Percentiles rank a stretch among this genome's conserved stretches.
Evolutionary conservation across 2,888 invertebrate species (phyloP).

Genomic region (Pherbina coryleti): DNA sequence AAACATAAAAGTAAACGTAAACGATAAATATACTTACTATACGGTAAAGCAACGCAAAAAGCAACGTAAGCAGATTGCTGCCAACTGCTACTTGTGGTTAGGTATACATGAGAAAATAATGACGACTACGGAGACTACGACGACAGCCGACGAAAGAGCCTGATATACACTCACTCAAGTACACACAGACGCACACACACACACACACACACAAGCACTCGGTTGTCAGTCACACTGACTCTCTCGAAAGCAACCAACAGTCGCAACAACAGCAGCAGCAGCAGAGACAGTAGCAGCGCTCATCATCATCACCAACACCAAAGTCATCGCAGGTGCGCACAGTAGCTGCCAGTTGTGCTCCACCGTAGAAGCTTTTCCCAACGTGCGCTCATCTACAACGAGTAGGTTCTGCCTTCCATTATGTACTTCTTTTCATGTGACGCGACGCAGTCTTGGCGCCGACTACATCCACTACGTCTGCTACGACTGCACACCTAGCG

Average conservation of each 20-base stretch:
- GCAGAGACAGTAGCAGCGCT: slow-evolving; percentile 12
- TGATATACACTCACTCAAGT: slow-evolving; percentile 26
- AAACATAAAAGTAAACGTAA: slow-evolving; percentile 15
- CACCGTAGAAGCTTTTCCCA: not conserved
- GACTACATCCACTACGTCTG: not conserved
- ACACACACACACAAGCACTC: no score
- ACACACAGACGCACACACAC: slow-evolving; percentile 16
- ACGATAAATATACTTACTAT: slow-evolving; percentile 48
- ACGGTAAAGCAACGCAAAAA: slow-evolving; percentile 45
- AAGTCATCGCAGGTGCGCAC: slow-evolving; percentile 42
- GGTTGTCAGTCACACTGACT: not conserved
- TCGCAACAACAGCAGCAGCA: slow-evolving; percentile 23
- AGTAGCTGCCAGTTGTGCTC: slow-evolving; percentile 42
- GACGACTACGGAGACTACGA: slow-evolving; percentile 38
- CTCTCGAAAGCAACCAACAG: slow-evolving; percentile 33
- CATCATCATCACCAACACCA: slow-evolving; percentile 24
- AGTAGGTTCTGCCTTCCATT: slow-evolving; percentile 8
- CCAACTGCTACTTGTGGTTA: slow-evolving; percentile 63
- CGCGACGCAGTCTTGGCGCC: slow-evolving; percentile 38
- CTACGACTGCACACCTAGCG: slow-evolving; percentile 41
- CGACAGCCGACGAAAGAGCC: slow-evolving; percentile 28
- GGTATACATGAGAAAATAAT: slow-evolving; percentile 48
- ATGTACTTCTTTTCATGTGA: slow-evolving; percentile 20
- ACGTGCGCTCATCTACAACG: not conserved
- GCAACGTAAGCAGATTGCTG: slow-evolving; percentile 1